phyloP scores from a whole-genome alignment of 2,113 vertebrate species.

The Amphilophus citrinellus region DNA sequence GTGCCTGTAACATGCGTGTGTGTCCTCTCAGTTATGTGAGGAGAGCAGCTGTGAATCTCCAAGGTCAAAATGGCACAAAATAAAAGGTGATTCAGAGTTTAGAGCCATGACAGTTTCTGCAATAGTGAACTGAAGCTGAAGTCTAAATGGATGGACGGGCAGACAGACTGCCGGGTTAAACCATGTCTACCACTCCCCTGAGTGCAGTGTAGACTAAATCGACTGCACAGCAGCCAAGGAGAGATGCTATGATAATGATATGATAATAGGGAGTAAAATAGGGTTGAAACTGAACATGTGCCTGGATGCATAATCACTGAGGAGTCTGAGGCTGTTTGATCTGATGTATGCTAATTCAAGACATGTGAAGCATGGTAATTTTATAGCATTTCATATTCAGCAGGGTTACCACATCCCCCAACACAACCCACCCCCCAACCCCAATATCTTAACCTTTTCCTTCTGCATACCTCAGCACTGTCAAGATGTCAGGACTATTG shows the following conservation, averaged over 20 bases:
- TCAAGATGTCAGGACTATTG: constrained; percentile 34
- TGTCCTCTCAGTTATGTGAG: not conserved
- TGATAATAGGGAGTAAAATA: constrained; percentile 74
- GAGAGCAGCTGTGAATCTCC: not conserved
- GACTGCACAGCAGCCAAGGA: constrained; percentile 42
- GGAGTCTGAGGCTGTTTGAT: constrained; percentile 66
- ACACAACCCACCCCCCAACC: not conserved
- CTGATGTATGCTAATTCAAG: constrained; percentile 74
- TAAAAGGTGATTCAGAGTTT: constrained; percentile 17
- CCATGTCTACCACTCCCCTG: constrained; percentile 46
- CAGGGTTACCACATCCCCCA: not conserved
- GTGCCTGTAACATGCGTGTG: not conserved
- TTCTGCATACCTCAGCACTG: constrained; percentile 62
- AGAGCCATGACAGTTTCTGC: not conserved
- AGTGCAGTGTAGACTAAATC: constrained; percentile 61
- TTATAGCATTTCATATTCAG: constrained; percentile 55
- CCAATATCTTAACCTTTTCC: constrained; percentile 53
- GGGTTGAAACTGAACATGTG: constrained; percentile 69
- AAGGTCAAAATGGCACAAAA: not conserved
- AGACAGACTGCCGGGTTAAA: constrained; percentile 40
- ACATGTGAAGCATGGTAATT: constrained; percentile 74
- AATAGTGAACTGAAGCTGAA: not conserved
- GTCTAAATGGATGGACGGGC: not conserved
- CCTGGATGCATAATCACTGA: constrained; percentile 59
- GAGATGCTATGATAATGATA: constrained; percentile 69